Evolutionary conservation across 2,888 invertebrate genomes (phyloP).

Genomic region (Aleiodes testaceus): DNA sequence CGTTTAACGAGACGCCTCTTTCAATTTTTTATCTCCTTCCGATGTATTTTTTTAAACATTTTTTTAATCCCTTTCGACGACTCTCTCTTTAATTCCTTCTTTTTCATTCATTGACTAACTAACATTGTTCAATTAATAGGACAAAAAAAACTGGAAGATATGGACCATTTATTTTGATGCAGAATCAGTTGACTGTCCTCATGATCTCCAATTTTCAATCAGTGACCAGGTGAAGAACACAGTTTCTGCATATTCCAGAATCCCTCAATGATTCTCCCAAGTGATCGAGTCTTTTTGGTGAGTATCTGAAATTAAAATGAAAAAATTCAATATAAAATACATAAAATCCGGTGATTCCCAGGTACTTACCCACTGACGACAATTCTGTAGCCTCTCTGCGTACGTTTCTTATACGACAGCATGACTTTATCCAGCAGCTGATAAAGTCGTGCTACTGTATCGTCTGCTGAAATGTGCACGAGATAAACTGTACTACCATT

Average conservation of each 20-base stretch:
- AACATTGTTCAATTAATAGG: too few species aligned
- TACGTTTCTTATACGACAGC: constrained; percentile 53
- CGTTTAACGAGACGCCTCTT: constrained; percentile 6
- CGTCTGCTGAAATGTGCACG: constrained; percentile 63
- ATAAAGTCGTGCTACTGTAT: constrained; percentile 62
- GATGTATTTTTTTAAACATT: constrained; percentile 9
- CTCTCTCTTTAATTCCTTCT: not conserved
- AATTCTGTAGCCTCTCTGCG: constrained; percentile 59
- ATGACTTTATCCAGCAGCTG: constrained; percentile 63
- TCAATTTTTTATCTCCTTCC: not conserved
- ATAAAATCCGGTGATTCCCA: too few species aligned
- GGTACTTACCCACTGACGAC: constrained; percentile 63
- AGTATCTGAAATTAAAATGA: constrained; percentile 55
- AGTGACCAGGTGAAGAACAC: constrained; percentile 65
- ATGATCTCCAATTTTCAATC: constrained; percentile 50
- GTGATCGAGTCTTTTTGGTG: constrained; percentile 60
- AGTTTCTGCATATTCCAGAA: constrained; percentile 64
- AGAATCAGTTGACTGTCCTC: not conserved
- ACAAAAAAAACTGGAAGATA: not conserved
- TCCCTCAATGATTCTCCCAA: constrained; percentile 57
- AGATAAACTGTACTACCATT: constrained; percentile 65
- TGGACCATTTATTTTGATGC: not conserved
- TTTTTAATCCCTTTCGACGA: not conserved
- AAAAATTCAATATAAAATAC: too few species aligned
- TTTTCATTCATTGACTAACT: too few species aligned